Base-by-base conservation (phyloP, 2,888 invertebrate species). In the Tenthredo scrophulariae region DNA sequence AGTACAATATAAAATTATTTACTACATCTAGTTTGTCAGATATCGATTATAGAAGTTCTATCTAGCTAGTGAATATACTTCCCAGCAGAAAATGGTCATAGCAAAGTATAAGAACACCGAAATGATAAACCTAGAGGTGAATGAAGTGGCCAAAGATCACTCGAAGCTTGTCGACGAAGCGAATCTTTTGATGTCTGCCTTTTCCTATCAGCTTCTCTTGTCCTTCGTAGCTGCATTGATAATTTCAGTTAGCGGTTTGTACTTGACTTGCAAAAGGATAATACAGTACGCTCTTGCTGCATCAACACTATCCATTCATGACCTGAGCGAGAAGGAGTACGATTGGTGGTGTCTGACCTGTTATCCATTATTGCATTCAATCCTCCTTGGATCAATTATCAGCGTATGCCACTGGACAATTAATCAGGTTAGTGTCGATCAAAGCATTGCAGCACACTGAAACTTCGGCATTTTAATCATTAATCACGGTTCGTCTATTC, bases 341-440 rank as follows among this genome's bases (percentile, higher is more conserved):
- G 33, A 77, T 22, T 77, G 77, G 77, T 77, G 77, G 77, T 37
- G 37, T 54, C 54, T 77, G n/a, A 18, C 29, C 18, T 77, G 77
- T 77, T 77, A 77, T 54, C 77, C 77, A 33, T 77, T 77, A 29
- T 50, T 77, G 50, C 50, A 77, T 77, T 77, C 77, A 7, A 77
- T 77, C 33, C 77, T 77, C 2, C 18, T 77, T 4, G 77, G 54
- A 50, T n/a, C n/a, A 1, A 15, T 77, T 18, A 77, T 77, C 33
- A n/a, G 5, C 9, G 77, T 77, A 50, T 77, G 77, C 50, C 18
- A 77, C 33, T 77, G 29, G 77, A 54, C 77, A 18, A 29, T 77
- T 18, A 33, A 29, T 33, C 77, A 77, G 77, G 77, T 77, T 29
- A 77, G 77, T 18, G 4, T 50, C 6, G 13, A 10, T 75, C 22